Evolutionary conservation across 2,113 vertebrate species (phyloP).

Genomic region (Poeciliopsis turrubarensis): DNA sequence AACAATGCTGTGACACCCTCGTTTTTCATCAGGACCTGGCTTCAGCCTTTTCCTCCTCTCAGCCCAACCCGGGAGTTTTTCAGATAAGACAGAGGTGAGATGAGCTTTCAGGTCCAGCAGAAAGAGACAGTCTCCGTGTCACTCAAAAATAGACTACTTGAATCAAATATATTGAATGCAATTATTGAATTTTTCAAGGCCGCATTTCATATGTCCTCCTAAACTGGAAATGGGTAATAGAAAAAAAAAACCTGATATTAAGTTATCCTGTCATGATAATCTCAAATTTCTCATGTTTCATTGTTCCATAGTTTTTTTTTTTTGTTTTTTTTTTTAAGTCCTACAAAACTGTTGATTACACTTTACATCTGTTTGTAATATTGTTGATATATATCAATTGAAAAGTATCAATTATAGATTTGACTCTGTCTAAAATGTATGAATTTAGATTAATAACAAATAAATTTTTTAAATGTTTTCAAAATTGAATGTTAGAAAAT

Average conservation of each 20-base stretch:
- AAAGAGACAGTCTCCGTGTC: constrained; percentile 65
- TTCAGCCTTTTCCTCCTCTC: constrained; percentile 68
- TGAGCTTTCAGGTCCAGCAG: constrained; percentile 71
- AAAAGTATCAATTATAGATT: too few species aligned
- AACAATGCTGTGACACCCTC: constrained; percentile 87
- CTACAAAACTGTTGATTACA: too few species aligned
- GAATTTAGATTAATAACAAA: too few species aligned
- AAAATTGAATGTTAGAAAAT: too few species aligned
- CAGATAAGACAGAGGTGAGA: constrained; percentile 79
- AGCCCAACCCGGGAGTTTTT: constrained; percentile 63
- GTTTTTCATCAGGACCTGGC: constrained; percentile 83
- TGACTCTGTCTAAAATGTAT: too few species aligned
- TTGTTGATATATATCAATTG: too few species aligned
- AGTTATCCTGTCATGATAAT: not conserved
- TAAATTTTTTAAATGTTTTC: too few species aligned
- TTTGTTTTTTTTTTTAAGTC: too few species aligned
- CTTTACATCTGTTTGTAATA: too few species aligned
- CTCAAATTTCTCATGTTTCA: not conserved
- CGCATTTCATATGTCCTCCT: not conserved
- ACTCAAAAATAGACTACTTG: constrained; percentile 29
- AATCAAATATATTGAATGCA: not conserved
- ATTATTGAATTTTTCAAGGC: not conserved
- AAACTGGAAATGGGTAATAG: not conserved
- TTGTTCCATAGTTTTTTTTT: too few species aligned
- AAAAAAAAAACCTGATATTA: not conserved